Base-by-base conservation (phyloP, 2,888 invertebrate genomes). In the Nemotelus nigrinus region DNA sequence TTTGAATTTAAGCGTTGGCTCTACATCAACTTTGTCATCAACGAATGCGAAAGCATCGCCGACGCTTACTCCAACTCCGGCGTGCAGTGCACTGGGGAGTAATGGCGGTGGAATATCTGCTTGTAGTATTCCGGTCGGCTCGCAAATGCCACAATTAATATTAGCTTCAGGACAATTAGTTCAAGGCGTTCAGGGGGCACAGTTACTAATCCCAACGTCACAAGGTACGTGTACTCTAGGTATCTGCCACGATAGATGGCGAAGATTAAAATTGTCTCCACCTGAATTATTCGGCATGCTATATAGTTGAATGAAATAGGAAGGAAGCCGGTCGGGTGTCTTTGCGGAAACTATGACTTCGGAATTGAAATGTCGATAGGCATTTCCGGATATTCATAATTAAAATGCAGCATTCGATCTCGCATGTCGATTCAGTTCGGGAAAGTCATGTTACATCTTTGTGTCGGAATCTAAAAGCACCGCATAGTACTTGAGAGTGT, bases 191-290 rank as follows among this genome's bases (percentile, higher is more conserved):
- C 96, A 96, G 88, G 96, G 96, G 10, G 96, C 96, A 67, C 97
- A 97, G 86, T 91, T 98, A 78, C 92, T 97, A 83, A 97, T 98
- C 88, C 97, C 97, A 74, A 97, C 97, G 77, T 96, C 97, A 80
- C 96, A 96, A 91, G 96, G 96, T 96, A 88, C 85, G 82, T 76
- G 60, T 74, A 74, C 72, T 50, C 55, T 53, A 50, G 68, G 25
- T 68, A 68, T 72, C 58, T 58, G 58, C 44, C 48, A 39, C 60
- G 50, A 48, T 60, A 74, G 74, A 75, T 60, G 76, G 64, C 53
- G 57, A 60, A 67, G 64, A 65, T 65, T 65, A 78, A 75, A 63
- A 75, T 41, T 64, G 64, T 67, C 58, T 70, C 70, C 53, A n/a
- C 8, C 43, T 6, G 50, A 70, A 41, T 53, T 70, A 70, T 53